Evolutionary conservation across 92 coral and sea anemone genomes (phyloP), one percentile per base, ranked within the genome.

Genomic region (Anthopleura xanthogrammica): DNA sequence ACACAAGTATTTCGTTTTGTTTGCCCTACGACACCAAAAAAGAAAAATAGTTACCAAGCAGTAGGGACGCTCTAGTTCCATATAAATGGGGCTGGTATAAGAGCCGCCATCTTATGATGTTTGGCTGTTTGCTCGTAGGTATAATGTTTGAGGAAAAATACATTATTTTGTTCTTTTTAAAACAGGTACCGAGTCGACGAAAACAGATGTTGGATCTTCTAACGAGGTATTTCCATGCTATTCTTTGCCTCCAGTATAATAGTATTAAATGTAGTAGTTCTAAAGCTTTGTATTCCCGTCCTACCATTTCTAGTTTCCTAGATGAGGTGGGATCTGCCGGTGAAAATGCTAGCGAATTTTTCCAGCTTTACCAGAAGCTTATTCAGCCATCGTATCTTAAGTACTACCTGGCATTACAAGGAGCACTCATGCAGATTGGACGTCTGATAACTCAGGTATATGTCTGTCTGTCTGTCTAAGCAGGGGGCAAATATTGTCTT

Each of bases 301-400:
- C n/a, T 3, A 16, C n/a, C 16, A 50, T 54, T 79, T 40, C 16
- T 72, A 96, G 99, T 81, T 96, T 92, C 83, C 85, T 96, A 23
- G 97, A 92, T 81, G 98, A 88, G 56, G 99, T 96, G 54, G 92
- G 98, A 60, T 75, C 89, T 50, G 97, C 99, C 2, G 99, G 99
- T 12, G 99, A 96, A 83, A 95, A 94, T 85, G 98, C 98, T 4
- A 86, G 97, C 6, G 99, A 96, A 83, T 96, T 91, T 77, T 93
- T 96, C 84, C 95, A 96, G 88, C 77, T 96, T 85, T 96, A 96
- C 88, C 98, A 92, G 89, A 86, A 94, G 46, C 88, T 96, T 52
- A 96, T 92, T 78, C 94, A 91, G 75, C 97, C 96, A 22, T 83
- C 98, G 23, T 88, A 89, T 83, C 93, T 95, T 92, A 96, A 94